phyloP scores from a whole-genome alignment of 2,888 invertebrate species.

The Beris chalybata region DNA sequence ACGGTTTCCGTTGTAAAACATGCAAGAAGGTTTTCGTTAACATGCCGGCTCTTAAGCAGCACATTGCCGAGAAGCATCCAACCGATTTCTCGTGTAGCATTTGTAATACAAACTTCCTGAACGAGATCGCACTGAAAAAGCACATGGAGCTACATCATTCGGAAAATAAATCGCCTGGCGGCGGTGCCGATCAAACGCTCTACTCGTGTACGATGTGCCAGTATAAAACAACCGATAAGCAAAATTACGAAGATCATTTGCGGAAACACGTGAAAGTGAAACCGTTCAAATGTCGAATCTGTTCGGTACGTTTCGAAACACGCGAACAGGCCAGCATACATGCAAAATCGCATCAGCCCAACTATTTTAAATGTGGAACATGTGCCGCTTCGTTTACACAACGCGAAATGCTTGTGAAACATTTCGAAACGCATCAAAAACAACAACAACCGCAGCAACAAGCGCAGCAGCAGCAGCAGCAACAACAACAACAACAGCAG shows the following conservation, averaged over 20 bases:
- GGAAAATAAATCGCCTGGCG: conserved; percentile 35
- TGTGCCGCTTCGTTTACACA: conserved; percentile 55
- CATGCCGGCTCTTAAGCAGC: conserved; percentile 53
- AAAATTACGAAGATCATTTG: conserved; percentile 54
- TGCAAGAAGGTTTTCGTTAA: conserved; percentile 55
- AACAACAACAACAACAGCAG: conserved; percentile 33
- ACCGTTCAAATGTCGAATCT: conserved; percentile 57
- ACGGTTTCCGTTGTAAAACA: conserved; percentile 49
- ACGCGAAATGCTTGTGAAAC: conserved; percentile 54
- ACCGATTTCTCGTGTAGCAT: conserved; percentile 48
- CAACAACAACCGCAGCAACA: conserved; percentile 42
- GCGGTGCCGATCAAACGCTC: conserved; percentile 45
- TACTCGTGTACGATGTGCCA: conserved; percentile 55
- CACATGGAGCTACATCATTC: conserved; percentile 55
- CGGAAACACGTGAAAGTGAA: conserved; percentile 55
- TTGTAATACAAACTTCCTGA: conserved; percentile 54
- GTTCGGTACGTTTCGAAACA: conserved; percentile 55
- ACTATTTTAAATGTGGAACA: conserved; percentile 55
- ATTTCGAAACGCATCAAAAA: conserved; percentile 55
- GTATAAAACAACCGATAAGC: conserved; percentile 54
- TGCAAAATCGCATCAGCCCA: conserved; percentile 56
- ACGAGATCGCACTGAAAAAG: conserved; percentile 53
- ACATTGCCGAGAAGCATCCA: conserved; percentile 54
- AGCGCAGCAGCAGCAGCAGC: conserved; percentile 29
- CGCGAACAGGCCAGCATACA: conserved; percentile 56